Evolutionary conservation across 2,797 vertebrate species (phyloP).

Genomic region (Botia almorhae): DNA sequence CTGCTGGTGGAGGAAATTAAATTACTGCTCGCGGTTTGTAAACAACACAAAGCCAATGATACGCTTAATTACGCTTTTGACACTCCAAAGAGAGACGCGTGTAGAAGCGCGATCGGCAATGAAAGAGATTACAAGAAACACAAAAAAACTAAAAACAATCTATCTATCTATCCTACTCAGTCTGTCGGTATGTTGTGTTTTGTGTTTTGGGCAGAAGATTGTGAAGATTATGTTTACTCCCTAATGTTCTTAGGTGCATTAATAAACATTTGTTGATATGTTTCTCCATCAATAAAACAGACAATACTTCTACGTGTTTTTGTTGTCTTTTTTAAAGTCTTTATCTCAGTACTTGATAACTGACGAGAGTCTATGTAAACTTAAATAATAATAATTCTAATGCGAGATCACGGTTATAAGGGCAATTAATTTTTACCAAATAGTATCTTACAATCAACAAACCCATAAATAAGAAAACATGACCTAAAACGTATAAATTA

Average conservation of each 20-base stretch:
- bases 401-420: too few species aligned
- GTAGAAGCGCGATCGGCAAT: slow-evolving; percentile 14
- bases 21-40: slow-evolving; percentile 81
- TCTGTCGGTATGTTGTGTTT: not conserved
- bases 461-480: not conserved
- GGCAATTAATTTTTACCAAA: too few species aligned
- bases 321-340: too few species aligned
- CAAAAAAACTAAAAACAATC: not conserved
- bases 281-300: not conserved
- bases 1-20: slow-evolving; percentile 79
- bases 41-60: slow-evolving; percentile 86
- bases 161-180: not conserved
- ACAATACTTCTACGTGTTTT: not conserved
- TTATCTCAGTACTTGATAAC: too few species aligned
- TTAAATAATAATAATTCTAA: too few species aligned
- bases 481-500: not conserved
- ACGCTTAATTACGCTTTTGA: slow-evolving; percentile 79
- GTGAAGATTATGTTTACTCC: not conserved
- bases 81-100: slow-evolving; percentile 53
- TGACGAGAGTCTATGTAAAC: too few species aligned
- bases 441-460: too few species aligned
- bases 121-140: slow-evolving; percentile 36
- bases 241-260: not conserved
- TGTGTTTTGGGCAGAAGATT: not conserved
- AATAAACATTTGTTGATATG: not conserved